phyloP scores from a whole-genome alignment of 2,113 vertebrate species.

The Bujurquina vittata region DNA sequence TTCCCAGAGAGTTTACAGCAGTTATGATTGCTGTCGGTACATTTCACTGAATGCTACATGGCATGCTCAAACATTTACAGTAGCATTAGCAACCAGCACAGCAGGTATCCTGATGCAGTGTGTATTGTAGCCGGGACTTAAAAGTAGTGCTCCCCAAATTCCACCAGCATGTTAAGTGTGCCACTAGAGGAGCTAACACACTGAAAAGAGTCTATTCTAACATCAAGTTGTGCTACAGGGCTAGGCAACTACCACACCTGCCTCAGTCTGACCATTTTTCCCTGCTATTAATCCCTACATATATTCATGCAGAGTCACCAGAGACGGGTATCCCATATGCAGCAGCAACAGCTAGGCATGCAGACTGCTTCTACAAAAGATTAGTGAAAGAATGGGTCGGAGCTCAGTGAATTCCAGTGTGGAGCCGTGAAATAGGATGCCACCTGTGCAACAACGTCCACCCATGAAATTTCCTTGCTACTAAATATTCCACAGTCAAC shows the following conservation, averaged over 20 bases:
- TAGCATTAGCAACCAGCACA: not conserved
- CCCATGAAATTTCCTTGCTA: no score
- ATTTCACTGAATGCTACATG: not conserved
- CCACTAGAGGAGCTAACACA: not conserved
- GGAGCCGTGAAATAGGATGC: no score
- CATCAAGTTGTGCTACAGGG: not conserved
- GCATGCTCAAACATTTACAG: not conserved
- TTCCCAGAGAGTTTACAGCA: not conserved
- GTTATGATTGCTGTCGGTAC: not conserved
- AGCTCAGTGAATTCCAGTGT: no score
- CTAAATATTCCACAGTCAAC: no score
- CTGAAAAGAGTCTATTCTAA: not conserved
- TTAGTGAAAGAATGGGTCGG: no score
- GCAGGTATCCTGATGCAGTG: not conserved
- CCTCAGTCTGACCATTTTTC: no score
- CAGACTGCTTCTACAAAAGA: no score
- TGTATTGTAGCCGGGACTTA: not conserved
- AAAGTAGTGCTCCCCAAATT: not conserved
- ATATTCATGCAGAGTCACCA: no score
- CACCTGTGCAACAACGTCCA: no score
- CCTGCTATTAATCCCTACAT: no score
- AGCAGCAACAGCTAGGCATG: no score
- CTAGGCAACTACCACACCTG: not conserved
- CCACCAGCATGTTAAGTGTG: not conserved
- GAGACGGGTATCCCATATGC: no score